Percentiles rank a stretch among this genome's conserved stretches.
Evolutionary conservation across 2,888 invertebrate genomes (phyloP).

Genomic region (Acanthosepion esculentum): DNA sequence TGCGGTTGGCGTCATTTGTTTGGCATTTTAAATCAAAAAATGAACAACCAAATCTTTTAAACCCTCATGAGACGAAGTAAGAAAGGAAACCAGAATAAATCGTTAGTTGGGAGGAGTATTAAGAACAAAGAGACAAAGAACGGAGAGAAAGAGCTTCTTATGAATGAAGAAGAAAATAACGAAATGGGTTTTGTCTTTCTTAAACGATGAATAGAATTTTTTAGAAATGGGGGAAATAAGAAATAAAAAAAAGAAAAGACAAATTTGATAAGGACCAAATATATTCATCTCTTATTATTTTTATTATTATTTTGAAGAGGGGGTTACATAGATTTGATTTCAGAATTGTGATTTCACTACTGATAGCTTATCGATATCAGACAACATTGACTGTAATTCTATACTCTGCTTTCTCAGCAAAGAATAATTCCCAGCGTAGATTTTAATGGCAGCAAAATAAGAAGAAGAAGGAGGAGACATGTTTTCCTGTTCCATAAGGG

Average conservation of each 20-base stretch:
- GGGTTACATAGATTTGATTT: not conserved
- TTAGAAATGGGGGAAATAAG: not conserved
- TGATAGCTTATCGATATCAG: not conserved
- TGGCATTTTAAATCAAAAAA: not conserved
- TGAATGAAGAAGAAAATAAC: not conserved
- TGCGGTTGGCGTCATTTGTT: not conserved
- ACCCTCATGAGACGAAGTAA: not conserved
- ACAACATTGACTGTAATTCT: not conserved
- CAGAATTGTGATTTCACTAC: slow-evolving; percentile 2
- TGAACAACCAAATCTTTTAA: not conserved
- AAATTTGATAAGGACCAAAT: not conserved
- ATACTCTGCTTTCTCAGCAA: not conserved
- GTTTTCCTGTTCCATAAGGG: not conserved
- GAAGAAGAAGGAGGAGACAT: not conserved
- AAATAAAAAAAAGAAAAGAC: not conserved
- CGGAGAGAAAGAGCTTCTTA: too few species aligned
- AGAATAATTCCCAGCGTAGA: not conserved
- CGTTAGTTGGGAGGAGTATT: not conserved
- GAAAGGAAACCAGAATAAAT: not conserved
- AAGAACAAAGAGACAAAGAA: not conserved
- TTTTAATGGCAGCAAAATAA: not conserved
- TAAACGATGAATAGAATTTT: not conserved
- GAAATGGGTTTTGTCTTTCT: not conserved
- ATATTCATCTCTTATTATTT: not conserved
- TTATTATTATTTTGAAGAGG: not conserved